Base-by-base conservation (phyloP, 2,888 invertebrate species). In the Drosophila mercatorum region DNA sequence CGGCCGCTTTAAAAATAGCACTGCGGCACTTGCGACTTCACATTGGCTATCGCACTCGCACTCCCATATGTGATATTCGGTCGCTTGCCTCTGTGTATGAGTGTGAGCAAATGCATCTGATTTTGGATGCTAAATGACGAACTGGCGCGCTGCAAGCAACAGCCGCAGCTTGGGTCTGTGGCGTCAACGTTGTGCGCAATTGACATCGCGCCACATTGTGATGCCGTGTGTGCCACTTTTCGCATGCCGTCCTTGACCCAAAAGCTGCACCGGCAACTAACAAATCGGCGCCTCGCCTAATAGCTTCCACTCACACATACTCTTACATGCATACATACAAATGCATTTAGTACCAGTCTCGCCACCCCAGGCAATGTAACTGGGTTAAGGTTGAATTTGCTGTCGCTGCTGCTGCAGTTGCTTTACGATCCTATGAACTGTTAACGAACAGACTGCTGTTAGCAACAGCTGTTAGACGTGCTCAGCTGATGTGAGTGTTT, bases 201-300 rank as follows among this genome's bases (percentile, higher is more conserved):
- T 77, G 66, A 66, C 79, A 69, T 46, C 61, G 68, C 64, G 64
- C 68, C 55, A 59, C 64, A 78, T 68, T 73, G 73, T 62, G 68
- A 47, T 78, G 65, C 65, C 57, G 72, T 70, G 68, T 85, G 80
- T 78, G 71, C 85, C 61, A 82, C 77, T 72, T 88, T 83, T 80
- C 68, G 67, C 68, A 74, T 69, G 66, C 55, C 74, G 83, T 82
- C 83, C 83, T 85, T 83, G 83, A 88, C 46, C 46, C 46, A 46
- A 46, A 44, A 46, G 12, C 46, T 26, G 12, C 12, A 26, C 12
- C 46, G 46, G 46, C 26, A 46, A 26, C 26, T 46, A 46, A 46
- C 69, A 64, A 66, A 78, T 75, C 22, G 43, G 52, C 77, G 49
- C 63, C 60, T 69, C 46, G 64, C 47, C 74, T 76, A 65, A 57